Evolutionary conservation across 2,113 vertebrate genomes (phyloP).

Genomic region (Lepus timidus): DNA sequence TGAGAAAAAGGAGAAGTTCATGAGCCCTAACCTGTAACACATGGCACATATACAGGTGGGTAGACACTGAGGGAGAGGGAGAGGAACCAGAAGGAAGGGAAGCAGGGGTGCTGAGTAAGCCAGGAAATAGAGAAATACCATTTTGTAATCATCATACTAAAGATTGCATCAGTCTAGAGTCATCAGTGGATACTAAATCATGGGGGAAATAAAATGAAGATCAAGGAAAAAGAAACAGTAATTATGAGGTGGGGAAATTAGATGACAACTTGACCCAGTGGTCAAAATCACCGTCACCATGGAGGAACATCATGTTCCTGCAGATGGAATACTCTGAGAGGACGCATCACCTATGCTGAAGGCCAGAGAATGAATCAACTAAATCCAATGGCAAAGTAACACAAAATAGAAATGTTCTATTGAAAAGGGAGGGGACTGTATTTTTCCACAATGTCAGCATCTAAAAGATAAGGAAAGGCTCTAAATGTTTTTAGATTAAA

Average conservation of each 20-base stretch:
- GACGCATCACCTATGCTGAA: not conserved
- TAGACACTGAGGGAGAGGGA: not conserved
- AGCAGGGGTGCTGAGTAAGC: not conserved
- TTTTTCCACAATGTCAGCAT: not conserved
- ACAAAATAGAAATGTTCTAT: not conserved
- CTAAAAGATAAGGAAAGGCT: slow-evolving; percentile 7
- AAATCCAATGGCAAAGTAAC: not conserved
- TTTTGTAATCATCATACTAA: slow-evolving; percentile 16
- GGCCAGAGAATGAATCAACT: slow-evolving; percentile 20
- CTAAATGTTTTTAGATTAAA: slow-evolving; percentile 32
- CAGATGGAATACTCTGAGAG: not conserved
- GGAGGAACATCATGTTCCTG: not conserved
- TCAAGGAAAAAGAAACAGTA: not conserved
- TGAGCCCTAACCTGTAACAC: not conserved
- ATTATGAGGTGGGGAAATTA: slow-evolving; percentile 14
- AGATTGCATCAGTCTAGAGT: not conserved
- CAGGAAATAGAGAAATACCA: not conserved
- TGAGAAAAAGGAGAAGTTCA: not conserved
- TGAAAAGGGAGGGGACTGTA: not conserved
- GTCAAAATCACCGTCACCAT: not conserved
- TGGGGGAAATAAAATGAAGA: not conserved
- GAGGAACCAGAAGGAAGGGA: not conserved
- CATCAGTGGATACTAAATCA: not conserved
- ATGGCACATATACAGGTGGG: not conserved
- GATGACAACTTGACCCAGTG: not conserved